Conservation (phyloP, 2,888 invertebrate genomes). For the Parnassius orleans region DNA sequence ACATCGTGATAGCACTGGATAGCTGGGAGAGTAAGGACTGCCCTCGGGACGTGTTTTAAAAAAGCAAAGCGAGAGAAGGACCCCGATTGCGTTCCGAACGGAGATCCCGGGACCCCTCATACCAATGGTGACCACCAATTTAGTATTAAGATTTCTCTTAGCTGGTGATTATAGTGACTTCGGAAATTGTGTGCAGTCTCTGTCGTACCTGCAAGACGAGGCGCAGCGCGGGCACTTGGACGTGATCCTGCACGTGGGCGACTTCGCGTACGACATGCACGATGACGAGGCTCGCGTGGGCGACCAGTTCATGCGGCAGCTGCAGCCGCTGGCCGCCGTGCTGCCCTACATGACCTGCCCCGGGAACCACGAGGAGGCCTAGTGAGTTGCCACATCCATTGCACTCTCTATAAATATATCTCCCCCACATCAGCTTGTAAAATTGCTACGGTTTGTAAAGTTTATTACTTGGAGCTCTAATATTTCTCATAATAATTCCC, state of each 20-base stretch:
- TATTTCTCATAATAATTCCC: too few relatives aligned
- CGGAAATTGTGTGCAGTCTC: conserved; percentile 51
- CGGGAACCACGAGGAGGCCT: conserved; percentile 94
- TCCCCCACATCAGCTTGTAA: too few relatives aligned
- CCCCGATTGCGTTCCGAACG: neutral
- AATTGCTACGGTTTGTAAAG: too few relatives aligned
- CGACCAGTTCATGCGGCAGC: conserved; percentile 95
- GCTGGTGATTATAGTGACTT: neutral
- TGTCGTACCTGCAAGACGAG: conserved; percentile 91
- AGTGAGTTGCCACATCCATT: conserved; percentile 79
- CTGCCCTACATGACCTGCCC: conserved; percentile 96
- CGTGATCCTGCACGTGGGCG: conserved; percentile 94
- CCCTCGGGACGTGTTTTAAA: neutral
- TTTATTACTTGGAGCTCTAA: too few relatives aligned
- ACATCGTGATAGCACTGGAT: too few relatives aligned
- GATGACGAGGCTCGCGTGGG: conserved; percentile 90
- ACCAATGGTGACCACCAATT: neutral
- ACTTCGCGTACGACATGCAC: conserved; percentile 97
- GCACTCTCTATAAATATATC: too few relatives aligned
- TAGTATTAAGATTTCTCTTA: neutral
- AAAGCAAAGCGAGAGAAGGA: neutral
- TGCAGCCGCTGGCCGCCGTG: conserved; percentile 93
- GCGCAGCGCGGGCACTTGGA: conserved; percentile 90
- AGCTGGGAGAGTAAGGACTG: neutral
- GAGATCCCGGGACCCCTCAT: too few relatives aligned